Conservation (phyloP, 2,888 invertebrate genomes). For the Pterobdella sp. region DNA sequence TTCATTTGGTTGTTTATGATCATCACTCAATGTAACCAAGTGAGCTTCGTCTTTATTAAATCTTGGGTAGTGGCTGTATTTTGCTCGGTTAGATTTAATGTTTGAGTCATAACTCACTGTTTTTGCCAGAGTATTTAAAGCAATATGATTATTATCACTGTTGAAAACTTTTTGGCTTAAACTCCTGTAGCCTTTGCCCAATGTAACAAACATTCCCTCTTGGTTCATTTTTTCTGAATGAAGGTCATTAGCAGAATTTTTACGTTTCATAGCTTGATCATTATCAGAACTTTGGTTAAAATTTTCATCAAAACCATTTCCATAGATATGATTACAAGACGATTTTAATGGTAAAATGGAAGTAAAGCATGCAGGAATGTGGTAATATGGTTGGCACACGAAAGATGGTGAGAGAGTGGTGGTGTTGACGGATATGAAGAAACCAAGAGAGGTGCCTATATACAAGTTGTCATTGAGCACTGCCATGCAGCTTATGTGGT, state of each 20-base stretch:
- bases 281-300: background rate
- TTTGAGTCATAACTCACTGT: no score
- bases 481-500: conserved; percentile 65
- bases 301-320: background rate
- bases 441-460: conserved; percentile 90
- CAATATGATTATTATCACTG: no score
- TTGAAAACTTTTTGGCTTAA: conserved; percentile 14
- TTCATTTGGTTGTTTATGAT: background rate
- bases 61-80: background rate
- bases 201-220: conserved; percentile 25
- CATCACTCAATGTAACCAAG: background rate
- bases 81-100: no score
- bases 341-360: conserved; percentile 32
- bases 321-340: background rate
- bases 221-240: background rate
- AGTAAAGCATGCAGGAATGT: conserved; percentile 29
- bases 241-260: background rate
- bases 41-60: background rate
- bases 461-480: conserved; percentile 60
- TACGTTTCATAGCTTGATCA: background rate
- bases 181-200: conserved; percentile 34
- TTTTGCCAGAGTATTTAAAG: no score
- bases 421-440: conserved; percentile 77
- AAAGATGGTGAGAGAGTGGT: conserved; percentile 71
- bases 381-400: conserved; percentile 54